Conservation (phyloP, 2,113 vertebrate genomes). For the Periophthalmodon schlosseri region DNA sequence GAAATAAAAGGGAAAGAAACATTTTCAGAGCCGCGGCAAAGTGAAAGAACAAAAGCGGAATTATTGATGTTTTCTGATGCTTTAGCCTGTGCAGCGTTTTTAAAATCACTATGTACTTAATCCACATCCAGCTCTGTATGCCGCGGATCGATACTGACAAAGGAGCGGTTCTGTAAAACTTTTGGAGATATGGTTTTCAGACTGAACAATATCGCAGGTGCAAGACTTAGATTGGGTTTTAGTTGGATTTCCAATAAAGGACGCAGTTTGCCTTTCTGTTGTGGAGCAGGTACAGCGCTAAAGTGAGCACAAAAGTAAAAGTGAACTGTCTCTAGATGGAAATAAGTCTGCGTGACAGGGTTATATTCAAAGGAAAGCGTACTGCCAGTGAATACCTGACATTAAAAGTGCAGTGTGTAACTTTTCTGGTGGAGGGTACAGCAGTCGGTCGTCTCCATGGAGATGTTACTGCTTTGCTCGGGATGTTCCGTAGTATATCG, state of each 20-base stretch:
- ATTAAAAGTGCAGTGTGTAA: too few relatives aligned
- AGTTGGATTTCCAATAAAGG: slow-evolving; percentile 10
- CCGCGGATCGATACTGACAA: slow-evolving; percentile 4
- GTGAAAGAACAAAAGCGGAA: slow-evolving; percentile 6
- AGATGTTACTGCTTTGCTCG: too few relatives aligned
- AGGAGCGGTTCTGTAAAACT: not conserved
- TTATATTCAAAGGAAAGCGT: not conserved
- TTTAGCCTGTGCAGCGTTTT: slow-evolving; percentile 10
- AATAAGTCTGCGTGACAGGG: not conserved
- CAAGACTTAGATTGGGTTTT: slow-evolving; percentile 11
- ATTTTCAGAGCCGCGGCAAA: slow-evolving; percentile 1
- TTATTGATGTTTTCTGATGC: slow-evolving; percentile 15
- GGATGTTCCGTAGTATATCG: too few relatives aligned
- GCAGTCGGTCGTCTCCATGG: too few relatives aligned
- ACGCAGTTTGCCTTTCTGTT: not conserved
- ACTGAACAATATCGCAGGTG: not conserved
- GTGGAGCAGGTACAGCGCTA: not conserved
- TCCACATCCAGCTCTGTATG: slow-evolving; percentile 2
- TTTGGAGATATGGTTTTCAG: not conserved
- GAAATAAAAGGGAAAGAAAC: slow-evolving; percentile 16
- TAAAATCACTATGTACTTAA: slow-evolving; percentile 1
- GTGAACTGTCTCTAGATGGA: not conserved
- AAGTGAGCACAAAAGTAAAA: not conserved
- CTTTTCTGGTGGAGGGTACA: too few relatives aligned
- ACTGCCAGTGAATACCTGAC: too few relatives aligned